phyloP scores from a whole-genome alignment of 2,113 vertebrate genomes.

The Megalops atlanticus region DNA sequence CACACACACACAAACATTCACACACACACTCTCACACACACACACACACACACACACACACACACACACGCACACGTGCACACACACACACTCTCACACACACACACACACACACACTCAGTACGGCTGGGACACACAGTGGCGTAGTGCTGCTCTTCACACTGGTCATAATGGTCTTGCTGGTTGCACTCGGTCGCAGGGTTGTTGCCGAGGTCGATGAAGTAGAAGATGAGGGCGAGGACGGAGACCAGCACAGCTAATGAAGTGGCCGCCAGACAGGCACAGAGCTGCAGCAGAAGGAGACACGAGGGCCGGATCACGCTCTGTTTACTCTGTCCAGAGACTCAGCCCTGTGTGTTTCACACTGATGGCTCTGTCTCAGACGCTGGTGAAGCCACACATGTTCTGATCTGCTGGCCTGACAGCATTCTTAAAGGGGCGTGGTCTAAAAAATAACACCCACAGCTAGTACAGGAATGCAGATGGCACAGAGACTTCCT shows the following conservation, averaged over 20 bases:
- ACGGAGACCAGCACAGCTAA: constrained; percentile 49
- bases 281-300: constrained; percentile 44
- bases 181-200: constrained; percentile 33
- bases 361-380: too few relatives aligned
- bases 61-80: constrained; percentile 2
- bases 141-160: constrained; percentile 17
- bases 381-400: too few relatives aligned
- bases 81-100: not conserved
- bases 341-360: too few relatives aligned
- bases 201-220: constrained; percentile 54
- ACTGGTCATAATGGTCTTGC: not conserved
- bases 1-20: constrained; percentile 6
- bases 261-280: constrained; percentile 45
- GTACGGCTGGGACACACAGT: constrained; percentile 37
- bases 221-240: constrained; percentile 62
- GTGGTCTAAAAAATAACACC: too few relatives aligned
- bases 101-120: not conserved
- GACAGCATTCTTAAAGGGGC: too few relatives aligned
- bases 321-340: too few relatives aligned
- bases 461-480: too few relatives aligned
- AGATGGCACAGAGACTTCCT: too few relatives aligned
- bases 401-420: too few relatives aligned
- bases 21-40: not conserved
- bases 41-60: not conserved
- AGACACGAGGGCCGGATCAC: too few relatives aligned